Base-by-base conservation (phyloP, 1,140 invertebrate species). In the Drosophila sucinea region DNA sequence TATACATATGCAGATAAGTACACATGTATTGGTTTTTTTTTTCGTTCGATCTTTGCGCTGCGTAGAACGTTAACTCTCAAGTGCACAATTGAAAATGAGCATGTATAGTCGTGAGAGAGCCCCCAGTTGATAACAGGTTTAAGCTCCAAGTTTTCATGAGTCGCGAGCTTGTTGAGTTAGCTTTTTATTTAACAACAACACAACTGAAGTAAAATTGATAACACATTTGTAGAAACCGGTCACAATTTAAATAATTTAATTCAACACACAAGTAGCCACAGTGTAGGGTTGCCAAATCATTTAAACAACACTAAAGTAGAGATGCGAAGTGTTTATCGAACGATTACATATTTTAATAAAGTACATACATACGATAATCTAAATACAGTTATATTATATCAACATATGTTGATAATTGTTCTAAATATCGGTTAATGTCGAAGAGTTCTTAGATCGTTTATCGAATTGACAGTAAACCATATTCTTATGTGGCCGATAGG, bases 111-210 rank as follows among this genome's bases (percentile, higher is more conserved):
- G 54, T 38, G 56, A 77, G 58, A 62, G 77, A 47, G 32, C 40
- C 58, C 41, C 7, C 54, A 47, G 41, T 60, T 81, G 84, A 87
- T 89, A 87, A 87, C 84, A 87, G 84, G 84, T 87, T 87, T 87
- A 66, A 75, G 84, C 73, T 77, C 23, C 64, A 55, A 87, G 76
- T 76, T 77, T 78, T 77, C 6, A 35, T 23, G 23, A 27, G 23
- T 23, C 17, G 23, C 23, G 17, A 65, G 73, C 73, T 77, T 76
- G 77, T 61, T 17, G 38, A 25, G 23, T 51, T 33, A 75, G 63
- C 57, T 75, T 61, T 73, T 73, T 17, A 17, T 17, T 38, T 2
- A 47, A 25, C 3, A 17, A 62, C 41, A 54, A 55, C 33, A 55
- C 30, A 2, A 35, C 17, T n/a, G 35, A 38, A 38, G 35, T 1